These are phyloP conservation scores for Phrynocephalus versicolor DNA, from an alignment of 2,113 vertebrate species.

Conservation along the genomic window DNA sequence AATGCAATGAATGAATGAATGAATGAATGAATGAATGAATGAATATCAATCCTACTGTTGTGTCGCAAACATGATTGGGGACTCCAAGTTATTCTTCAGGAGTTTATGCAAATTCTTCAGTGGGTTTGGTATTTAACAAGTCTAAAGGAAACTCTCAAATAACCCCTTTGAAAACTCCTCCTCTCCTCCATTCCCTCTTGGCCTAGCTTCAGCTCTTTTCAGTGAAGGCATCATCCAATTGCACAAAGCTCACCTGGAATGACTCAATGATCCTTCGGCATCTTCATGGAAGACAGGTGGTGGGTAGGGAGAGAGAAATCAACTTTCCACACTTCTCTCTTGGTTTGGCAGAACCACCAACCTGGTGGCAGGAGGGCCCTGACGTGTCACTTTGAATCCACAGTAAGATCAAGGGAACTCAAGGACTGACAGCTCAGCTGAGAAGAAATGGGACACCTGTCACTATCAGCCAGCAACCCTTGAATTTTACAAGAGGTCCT, in stretches of 20 bases:
- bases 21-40: too few species aligned
- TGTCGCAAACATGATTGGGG: too few species aligned
- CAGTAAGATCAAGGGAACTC: constrained; percentile 3
- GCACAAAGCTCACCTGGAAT: background rate
- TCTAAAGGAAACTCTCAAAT: too few species aligned
- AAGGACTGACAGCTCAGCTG: rapidly evolving
- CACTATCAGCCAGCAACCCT: rapidly evolving
- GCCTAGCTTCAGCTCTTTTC: background rate
- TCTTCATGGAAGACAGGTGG: background rate
- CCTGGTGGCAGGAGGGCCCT: background rate
- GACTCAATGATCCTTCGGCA: background rate
- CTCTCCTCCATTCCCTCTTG: background rate
- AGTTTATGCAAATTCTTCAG: too few species aligned
- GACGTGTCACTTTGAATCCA: background rate
- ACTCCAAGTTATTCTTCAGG: too few species aligned
- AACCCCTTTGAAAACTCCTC: background rate
- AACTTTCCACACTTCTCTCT: background rate
- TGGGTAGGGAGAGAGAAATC: background rate
- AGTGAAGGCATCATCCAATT: background rate
- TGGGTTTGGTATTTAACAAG: too few species aligned
- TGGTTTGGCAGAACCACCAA: rapidly evolving
- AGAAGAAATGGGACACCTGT: rapidly evolving
- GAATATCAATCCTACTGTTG: too few species aligned
- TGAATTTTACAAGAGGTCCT: background rate
- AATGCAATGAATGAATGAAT: too few species aligned